phyloP scores from a whole-genome alignment of 2,888 invertebrate species.

The Cephonodes hylas region DNA sequence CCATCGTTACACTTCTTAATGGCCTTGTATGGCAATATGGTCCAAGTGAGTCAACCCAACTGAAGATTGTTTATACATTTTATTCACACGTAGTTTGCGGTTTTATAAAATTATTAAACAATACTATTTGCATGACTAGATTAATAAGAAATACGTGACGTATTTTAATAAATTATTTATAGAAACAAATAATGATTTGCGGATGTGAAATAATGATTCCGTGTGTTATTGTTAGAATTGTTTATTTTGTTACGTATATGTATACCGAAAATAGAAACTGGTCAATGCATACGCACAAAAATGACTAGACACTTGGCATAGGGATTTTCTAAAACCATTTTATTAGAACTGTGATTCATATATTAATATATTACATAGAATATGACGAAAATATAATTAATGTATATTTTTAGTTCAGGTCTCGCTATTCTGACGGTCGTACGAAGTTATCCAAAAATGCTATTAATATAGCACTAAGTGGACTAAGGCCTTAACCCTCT shows the following conservation, averaged over 20 bases:
- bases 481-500: no score
- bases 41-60: slow-evolving; percentile 16
- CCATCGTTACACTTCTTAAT: slow-evolving; percentile 25
- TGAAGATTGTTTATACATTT: slow-evolving; percentile 19
- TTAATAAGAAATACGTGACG: slow-evolving; percentile 3
- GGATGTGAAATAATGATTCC: neutral
- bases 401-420: no score
- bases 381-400: neutral
- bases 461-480: no score
- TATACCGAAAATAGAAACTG: neutral
- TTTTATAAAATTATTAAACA: slow-evolving; percentile 5
- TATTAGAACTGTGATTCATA: neutral
- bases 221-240: neutral
- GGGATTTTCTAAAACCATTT: neutral
- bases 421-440: no score
- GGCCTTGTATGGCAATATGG: slow-evolving; percentile 39
- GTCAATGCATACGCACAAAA: neutral
- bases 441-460: no score
- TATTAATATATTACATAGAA: neutral
- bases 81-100: slow-evolving; percentile 14
- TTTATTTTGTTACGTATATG: neutral
- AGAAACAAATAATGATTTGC: neutral
- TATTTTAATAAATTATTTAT: neutral
- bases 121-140: slow-evolving; percentile 5
- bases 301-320: neutral